These are phyloP conservation scores for Dipodomys stephensi DNA, from an alignment of 2,113 vertebrate species.

Conservation along the genomic window DNA sequence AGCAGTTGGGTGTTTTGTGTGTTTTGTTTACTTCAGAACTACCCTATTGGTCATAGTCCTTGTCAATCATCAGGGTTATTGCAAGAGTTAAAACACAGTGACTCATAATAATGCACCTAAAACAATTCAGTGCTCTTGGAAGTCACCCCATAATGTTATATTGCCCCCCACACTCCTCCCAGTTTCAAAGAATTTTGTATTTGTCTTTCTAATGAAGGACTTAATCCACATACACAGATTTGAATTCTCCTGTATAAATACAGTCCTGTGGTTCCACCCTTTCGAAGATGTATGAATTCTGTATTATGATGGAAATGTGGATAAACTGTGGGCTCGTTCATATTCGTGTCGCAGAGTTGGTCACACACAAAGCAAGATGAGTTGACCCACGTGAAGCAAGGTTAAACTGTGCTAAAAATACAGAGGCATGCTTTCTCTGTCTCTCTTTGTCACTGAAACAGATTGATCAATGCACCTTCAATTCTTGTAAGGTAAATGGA, in stretches of 20 bases:
- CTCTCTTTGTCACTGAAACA: slow-evolving; percentile 69
- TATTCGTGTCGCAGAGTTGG: slow-evolving; percentile 6
- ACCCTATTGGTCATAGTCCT: background rate
- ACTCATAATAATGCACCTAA: background rate
- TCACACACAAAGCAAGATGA: slow-evolving; percentile 58
- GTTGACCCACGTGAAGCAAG: slow-evolving; percentile 63
- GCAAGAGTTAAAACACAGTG: background rate
- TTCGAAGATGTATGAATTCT: slow-evolving; percentile 62
- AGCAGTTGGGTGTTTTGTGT: background rate
- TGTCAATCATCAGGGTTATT: background rate
- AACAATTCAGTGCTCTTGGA: background rate
- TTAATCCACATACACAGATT: background rate
- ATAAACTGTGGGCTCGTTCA: background rate
- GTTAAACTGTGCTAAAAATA: slow-evolving; percentile 33
- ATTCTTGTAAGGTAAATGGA: slow-evolving; percentile 14
- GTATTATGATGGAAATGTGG: slow-evolving; percentile 30
- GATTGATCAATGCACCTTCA: slow-evolving; percentile 70
- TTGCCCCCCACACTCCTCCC: too few relatives aligned
- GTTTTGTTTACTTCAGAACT: slow-evolving; percentile 4
- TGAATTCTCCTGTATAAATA: background rate
- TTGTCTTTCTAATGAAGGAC: background rate
- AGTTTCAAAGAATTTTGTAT: background rate
- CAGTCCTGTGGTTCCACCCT: slow-evolving; percentile 29
- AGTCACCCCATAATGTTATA: background rate
- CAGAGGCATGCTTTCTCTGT: slow-evolving; percentile 57